Base-by-base conservation (phyloP, 1,140 invertebrate species). In the Nixonia krombeini region DNA sequence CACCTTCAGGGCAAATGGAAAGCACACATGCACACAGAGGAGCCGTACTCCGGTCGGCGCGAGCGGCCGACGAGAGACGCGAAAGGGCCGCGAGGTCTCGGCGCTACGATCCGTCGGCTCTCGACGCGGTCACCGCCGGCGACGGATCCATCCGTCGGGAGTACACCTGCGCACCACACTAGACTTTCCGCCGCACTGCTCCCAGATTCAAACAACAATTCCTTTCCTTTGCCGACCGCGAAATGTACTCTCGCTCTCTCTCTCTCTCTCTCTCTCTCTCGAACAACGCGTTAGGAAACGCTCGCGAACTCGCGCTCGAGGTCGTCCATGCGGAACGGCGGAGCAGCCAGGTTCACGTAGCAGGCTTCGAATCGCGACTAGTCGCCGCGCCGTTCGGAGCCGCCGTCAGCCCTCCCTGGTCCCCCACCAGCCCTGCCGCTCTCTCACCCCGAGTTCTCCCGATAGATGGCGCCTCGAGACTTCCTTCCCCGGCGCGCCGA, bases 351-450 rank as follows among this genome's bases (percentile, higher is more conserved):
- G 31, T 66, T 65, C 23, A 72, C 72, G 47, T 58, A 57, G 26
- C 70, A 77, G 70, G 67, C 69, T 73, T 70, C 70, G 42, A 77
- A 63, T 77, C 68, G 68, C 67, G 58, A 74, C 74, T 78, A 70
- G 13, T 7, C 18, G 15, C 3, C 59, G 46, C 12, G n/a, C 31
- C n/a, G n/a, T n/a, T 42, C 58, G 40, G 42, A 56, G 21, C 42
- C 37, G n/a, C 59, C 33, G 52, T 46, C 44, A 49, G 26, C 57
- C 46, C 16, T 21, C n/a, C 33, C 15, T 26, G 17, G 17, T 37
- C 28, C 46, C 65, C 66, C 63, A 40, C 46, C 58, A 3, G 7
- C 28, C 53, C 37, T 28, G 40, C 17, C 56, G 42, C 53, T 18
- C 62, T 69, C 58, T 58, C 53, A 69, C 65, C 65, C 45, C 62